Evolutionary conservation across 2,797 vertebrate genomes (phyloP).

Genomic region (Chelon labrosus): DNA sequence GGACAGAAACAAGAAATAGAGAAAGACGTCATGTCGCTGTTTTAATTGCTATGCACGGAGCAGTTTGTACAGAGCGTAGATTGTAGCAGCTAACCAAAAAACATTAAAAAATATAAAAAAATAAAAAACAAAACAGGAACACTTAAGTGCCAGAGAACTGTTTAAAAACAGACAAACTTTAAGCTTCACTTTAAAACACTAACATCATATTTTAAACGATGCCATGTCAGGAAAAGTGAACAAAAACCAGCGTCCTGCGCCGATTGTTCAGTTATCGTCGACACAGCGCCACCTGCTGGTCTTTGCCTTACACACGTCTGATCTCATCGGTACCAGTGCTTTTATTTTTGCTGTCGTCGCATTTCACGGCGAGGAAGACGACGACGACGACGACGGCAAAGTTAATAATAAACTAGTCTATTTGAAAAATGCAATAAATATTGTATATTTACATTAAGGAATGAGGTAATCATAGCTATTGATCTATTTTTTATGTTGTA

Average conservation of each 20-base stretch:
- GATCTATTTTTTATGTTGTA: slow-evolving; percentile 91
- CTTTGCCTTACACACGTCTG: slow-evolving; percentile 85
- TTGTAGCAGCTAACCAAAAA: slow-evolving; percentile 69
- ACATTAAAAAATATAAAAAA: background rate
- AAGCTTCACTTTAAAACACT: slow-evolving; percentile 65
- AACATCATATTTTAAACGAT: slow-evolving; percentile 21
- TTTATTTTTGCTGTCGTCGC: slow-evolving; percentile 50
- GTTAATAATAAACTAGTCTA: slow-evolving; percentile 72
- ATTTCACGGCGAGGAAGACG: slow-evolving; percentile 22
- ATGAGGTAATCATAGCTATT: slow-evolving; percentile 84
- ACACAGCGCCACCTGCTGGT: slow-evolving; percentile 70
- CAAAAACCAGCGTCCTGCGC: background rate
- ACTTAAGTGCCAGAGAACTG: slow-evolving; percentile 78
- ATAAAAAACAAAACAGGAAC: slow-evolving; percentile 47
- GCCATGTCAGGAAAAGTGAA: slow-evolving; percentile 23
- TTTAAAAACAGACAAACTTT: slow-evolving; percentile 23
- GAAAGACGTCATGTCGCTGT: slow-evolving; percentile 1
- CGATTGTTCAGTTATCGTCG: slow-evolving; percentile 41
- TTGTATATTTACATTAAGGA: slow-evolving; percentile 85
- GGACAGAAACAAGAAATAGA: slow-evolving; percentile 29
- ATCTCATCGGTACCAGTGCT: slow-evolving; percentile 79
- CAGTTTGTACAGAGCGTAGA: slow-evolving; percentile 64
- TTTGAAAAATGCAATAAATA: slow-evolving; percentile 85
- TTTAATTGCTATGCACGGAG: slow-evolving; percentile 77
- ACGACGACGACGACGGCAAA: slow-evolving; percentile 62